Percentiles rank a stretch among this genome's conserved stretches.
phyloP scores from a whole-genome alignment of 2,888 invertebrate species.

The Fragum fragum region DNA sequence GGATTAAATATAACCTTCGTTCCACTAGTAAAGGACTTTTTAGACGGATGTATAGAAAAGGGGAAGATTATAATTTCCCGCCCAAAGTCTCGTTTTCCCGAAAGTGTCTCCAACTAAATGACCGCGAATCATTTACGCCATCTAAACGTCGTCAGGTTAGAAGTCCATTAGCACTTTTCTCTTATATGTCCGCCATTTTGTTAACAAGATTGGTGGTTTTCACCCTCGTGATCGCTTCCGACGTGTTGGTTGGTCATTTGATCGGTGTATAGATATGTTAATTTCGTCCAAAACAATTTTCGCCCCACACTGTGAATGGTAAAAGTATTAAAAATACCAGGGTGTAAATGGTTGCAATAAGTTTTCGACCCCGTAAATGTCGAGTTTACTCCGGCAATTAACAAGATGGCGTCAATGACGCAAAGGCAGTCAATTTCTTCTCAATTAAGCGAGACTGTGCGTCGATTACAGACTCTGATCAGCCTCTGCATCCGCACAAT shows the following conservation, averaged over 20 bases:
- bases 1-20: too few species aligned
- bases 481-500: too few species aligned
- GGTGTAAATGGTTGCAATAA: conserved; percentile 24
- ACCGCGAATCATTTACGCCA: conserved; percentile 11
- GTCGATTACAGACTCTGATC: too few species aligned
- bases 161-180: conserved; percentile 32
- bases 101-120: conserved; percentile 3
- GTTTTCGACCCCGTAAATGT: background rate
- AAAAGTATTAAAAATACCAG: background rate
- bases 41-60: too few species aligned
- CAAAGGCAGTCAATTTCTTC: background rate
- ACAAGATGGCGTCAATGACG: conserved; percentile 5
- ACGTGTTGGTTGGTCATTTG: conserved; percentile 41
- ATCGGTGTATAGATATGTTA: conserved; percentile 48
- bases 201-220: conserved; percentile 28
- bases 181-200: conserved; percentile 30
- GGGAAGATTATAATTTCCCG: too few species aligned
- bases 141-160: conserved; percentile 8
- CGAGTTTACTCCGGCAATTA: background rate
- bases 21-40: too few species aligned
- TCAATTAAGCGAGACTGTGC: too few species aligned
- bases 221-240: conserved; percentile 20
- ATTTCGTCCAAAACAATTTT: conserved; percentile 60
- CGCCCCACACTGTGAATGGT: conserved; percentile 38
- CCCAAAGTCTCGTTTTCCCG: background rate